Evolutionary conservation across 2,797 vertebrate species (phyloP).

Genomic region (Betta splendens): DNA sequence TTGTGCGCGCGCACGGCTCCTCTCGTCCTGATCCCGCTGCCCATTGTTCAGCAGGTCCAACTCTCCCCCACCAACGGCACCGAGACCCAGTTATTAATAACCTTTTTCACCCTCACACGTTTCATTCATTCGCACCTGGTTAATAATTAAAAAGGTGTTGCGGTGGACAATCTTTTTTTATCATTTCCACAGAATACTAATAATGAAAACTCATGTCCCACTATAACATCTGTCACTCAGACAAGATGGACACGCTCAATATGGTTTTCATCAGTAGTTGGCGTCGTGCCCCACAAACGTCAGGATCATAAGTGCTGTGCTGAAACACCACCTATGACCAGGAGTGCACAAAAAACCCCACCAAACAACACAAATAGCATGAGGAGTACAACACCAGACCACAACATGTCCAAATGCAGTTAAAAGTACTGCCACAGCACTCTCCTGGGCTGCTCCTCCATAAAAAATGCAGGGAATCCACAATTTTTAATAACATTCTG

Average conservation of each 20-base stretch:
- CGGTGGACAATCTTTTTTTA: background rate
- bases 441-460: constrained; percentile 51
- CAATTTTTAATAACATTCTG: constrained; percentile 80
- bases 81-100: constrained; percentile 29
- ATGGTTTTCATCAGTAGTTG: background rate
- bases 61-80: constrained; percentile 16
- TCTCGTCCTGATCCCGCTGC: constrained; percentile 16
- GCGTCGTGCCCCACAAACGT: constrained; percentile 8
- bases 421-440: constrained; percentile 62
- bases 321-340: constrained; percentile 23
- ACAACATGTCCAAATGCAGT: constrained; percentile 50
- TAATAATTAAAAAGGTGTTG: too few relatives aligned
- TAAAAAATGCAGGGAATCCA: constrained; percentile 70
- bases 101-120: constrained; percentile 26
- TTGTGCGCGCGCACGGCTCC: constrained; percentile 20
- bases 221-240: background rate
- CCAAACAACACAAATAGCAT: constrained; percentile 46
- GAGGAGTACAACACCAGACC: constrained; percentile 48
- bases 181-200: background rate
- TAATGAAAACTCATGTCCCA: constrained; percentile 2
- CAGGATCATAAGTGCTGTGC: constrained; percentile 1
- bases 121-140: constrained; percentile 23
- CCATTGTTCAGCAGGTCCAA: constrained; percentile 43
- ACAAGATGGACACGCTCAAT: background rate
- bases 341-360: constrained; percentile 31